phyloP scores from a whole-genome alignment of 2,113 vertebrate species.

The Oncorhynchus masou region DNA sequence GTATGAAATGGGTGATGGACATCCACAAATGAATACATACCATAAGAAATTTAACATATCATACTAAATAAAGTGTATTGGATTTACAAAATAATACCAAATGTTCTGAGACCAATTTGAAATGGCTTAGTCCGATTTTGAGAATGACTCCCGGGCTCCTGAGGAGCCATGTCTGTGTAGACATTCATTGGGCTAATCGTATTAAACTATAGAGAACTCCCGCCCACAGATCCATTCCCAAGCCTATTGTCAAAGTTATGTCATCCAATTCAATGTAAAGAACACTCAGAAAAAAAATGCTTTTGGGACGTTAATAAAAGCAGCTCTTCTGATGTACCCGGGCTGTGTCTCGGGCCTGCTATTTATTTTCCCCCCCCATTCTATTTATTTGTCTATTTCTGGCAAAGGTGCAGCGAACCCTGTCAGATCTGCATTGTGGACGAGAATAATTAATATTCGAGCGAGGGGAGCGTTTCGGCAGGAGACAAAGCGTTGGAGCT shows the following conservation, averaged over 20 bases:
- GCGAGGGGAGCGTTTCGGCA: slow-evolving; percentile 48
- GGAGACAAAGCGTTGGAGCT: slow-evolving; percentile 58
- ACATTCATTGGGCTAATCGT: slow-evolving; percentile 44
- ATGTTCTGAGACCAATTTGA: too few relatives aligned
- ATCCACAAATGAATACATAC: too few relatives aligned
- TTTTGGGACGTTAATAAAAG: neutral
- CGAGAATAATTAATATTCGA: slow-evolving; percentile 49
- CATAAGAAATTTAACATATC: too few relatives aligned
- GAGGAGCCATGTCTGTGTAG: slow-evolving; percentile 10
- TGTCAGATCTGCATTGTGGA: slow-evolving; percentile 38
- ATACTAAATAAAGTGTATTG: too few relatives aligned
- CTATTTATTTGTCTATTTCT: slow-evolving; percentile 31
- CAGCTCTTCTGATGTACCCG: neutral
- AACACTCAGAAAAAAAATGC: neutral
- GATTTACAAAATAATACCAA: too few relatives aligned
- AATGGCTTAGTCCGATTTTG: slow-evolving; percentile 18
- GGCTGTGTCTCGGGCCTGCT: neutral
- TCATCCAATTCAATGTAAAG: neutral
- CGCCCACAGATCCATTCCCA: slow-evolving; percentile 2
- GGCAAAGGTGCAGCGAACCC: slow-evolving; percentile 29
- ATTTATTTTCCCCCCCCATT: slow-evolving; percentile 18
- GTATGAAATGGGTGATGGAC: too few relatives aligned
- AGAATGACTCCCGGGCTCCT: slow-evolving; percentile 31
- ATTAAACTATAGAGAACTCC: slow-evolving; percentile 29
- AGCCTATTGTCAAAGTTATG: slow-evolving; percentile 13